These are phyloP conservation scores for Notolabrus celidotus DNA, from an alignment of 2,797 vertebrate species.

Conservation along the genomic window DNA sequence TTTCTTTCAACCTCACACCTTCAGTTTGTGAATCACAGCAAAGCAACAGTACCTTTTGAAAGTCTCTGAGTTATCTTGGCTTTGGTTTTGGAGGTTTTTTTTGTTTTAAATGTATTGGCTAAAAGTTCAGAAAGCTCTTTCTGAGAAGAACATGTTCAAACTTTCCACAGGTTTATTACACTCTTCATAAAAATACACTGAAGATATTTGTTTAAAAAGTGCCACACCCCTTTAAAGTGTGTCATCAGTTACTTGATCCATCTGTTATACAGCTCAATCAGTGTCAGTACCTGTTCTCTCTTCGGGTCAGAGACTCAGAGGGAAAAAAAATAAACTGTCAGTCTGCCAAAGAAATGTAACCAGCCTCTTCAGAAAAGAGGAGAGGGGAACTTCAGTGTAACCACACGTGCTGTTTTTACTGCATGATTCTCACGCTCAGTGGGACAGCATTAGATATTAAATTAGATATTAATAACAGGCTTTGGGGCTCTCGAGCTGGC, in stretches of 20 bases:
- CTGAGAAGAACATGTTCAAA: too few relatives aligned
- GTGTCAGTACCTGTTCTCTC: neutral
- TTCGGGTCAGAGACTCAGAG: neutral
- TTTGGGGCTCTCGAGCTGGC: slow-evolving; percentile 26
- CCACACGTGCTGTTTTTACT: slow-evolving; percentile 39
- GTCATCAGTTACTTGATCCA: neutral
- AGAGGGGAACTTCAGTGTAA: slow-evolving; percentile 22
- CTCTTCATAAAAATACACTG: too few relatives aligned
- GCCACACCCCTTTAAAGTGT: too few relatives aligned
- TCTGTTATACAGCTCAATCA: neutral
- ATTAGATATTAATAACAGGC: slow-evolving; percentile 65
- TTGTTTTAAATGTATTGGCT: too few relatives aligned
- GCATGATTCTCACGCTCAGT: slow-evolving; percentile 51
- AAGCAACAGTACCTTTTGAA: neutral
- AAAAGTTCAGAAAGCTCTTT: too few relatives aligned
- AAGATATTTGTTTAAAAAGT: too few relatives aligned
- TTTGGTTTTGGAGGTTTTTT: neutral
- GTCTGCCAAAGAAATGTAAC: slow-evolving; percentile 9
- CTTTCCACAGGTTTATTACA: too few relatives aligned
- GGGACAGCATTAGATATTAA: slow-evolving; percentile 56
- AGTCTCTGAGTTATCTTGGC: neutral
- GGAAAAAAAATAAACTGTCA: slow-evolving; percentile 14
- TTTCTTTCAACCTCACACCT: neutral
- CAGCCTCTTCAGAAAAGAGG: slow-evolving; percentile 18
- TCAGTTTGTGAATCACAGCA: neutral